These are phyloP conservation scores for Diaprepes abbreviatus DNA, from an alignment of 2,888 invertebrate species.

Conservation along the genomic window DNA sequence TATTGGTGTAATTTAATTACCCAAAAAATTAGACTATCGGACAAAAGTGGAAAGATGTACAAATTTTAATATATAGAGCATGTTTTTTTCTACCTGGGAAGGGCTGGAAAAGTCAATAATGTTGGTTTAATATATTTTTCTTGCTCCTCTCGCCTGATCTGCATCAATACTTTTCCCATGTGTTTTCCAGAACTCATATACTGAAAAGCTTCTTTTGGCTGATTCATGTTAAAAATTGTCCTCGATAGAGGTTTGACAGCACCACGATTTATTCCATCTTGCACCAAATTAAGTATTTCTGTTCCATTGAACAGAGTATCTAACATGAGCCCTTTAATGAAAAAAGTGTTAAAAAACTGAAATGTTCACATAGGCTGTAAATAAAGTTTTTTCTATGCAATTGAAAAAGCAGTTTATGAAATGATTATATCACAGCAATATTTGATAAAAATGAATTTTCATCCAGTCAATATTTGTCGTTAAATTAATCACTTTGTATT, in stretches of 20 bases:
- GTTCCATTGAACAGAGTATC: slow-evolving; percentile 66
- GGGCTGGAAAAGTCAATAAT: slow-evolving; percentile 7
- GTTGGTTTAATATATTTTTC: background rate
- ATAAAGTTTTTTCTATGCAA: no score
- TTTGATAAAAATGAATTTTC: no score
- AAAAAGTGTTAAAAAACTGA: no score
- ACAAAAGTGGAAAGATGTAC: no score
- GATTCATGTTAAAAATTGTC: slow-evolving; percentile 74
- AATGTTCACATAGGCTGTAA: no score
- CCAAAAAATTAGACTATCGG: no score
- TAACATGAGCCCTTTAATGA: slow-evolving; percentile 75
- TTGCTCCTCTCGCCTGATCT: slow-evolving; percentile 60
- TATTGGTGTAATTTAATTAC: no score
- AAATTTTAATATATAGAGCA: no score
- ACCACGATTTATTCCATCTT: slow-evolving; percentile 64
- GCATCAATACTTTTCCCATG: slow-evolving; percentile 78
- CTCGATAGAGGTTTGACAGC: slow-evolving; percentile 78
- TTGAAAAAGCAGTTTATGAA: no score
- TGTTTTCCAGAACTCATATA: slow-evolving; percentile 80
- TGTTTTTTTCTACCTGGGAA: slow-evolving; percentile 27
- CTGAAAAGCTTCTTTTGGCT: slow-evolving; percentile 81
- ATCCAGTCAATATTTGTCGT: no score
- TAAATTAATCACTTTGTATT: no score
- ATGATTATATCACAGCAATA: no score
- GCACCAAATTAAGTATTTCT: slow-evolving; percentile 9